These are phyloP conservation scores for Hippolais icterina DNA, from an alignment of 2,113 vertebrate species.

Conservation along the genomic window DNA sequence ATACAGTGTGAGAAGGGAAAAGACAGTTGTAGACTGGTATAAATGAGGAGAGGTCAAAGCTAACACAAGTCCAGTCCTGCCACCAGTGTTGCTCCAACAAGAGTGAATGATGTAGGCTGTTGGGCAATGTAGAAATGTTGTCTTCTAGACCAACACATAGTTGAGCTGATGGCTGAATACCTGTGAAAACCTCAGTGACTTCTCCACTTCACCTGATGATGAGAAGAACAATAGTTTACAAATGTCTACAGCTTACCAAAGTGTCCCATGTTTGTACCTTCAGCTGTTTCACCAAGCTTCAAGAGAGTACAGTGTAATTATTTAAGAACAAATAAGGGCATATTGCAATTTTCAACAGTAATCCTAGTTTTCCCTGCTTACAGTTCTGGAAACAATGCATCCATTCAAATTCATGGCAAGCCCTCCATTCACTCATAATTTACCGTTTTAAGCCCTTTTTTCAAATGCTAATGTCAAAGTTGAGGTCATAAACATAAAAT, in stretches of 20 bases:
- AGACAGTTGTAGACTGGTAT: background rate
- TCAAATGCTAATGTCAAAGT: background rate
- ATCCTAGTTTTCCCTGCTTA: background rate
- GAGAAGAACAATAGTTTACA: background rate
- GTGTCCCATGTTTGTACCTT: background rate
- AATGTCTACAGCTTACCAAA: background rate
- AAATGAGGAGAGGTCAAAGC: background rate
- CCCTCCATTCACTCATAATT: background rate
- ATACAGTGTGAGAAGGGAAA: background rate
- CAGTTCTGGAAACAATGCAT: background rate
- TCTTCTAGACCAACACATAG: background rate
- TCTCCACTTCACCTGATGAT: background rate
- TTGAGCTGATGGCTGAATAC: background rate
- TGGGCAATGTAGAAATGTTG: background rate
- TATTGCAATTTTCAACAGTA: background rate
- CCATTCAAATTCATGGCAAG: background rate
- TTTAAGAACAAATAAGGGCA: background rate
- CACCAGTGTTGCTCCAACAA: background rate
- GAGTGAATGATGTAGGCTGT: background rate
- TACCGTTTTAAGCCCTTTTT: background rate
- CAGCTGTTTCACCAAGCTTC: background rate
- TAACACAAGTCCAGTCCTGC: background rate
- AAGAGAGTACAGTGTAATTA: background rate
- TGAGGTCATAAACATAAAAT: background rate
- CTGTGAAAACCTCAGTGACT: background rate